phyloP scores from a whole-genome alignment of 2,888 invertebrate species.

The Aphodius granarius region DNA sequence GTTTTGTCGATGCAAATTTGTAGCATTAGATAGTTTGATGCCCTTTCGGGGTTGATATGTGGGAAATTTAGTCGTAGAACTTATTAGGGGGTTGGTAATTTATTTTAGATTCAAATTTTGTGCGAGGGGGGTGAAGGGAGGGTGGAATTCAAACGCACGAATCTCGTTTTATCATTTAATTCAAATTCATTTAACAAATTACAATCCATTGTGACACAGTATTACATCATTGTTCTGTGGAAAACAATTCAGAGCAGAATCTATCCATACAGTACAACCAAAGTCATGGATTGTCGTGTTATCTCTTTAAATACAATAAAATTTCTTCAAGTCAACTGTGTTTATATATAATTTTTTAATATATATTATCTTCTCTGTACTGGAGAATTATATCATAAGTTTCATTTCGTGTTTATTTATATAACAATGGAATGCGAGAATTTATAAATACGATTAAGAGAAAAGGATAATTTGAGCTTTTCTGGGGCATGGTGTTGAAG shows the following conservation, averaged over 20 bases:
- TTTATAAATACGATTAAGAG: constrained; percentile 16
- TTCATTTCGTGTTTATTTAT: constrained; percentile 24
- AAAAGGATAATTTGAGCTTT: background rate
- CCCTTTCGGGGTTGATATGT: background rate
- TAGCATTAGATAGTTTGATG: background rate
- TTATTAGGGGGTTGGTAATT: background rate
- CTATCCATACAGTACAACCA: constrained; percentile 34
- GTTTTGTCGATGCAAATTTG: background rate
- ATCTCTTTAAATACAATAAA: constrained; percentile 19
- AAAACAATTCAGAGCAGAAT: constrained; percentile 44
- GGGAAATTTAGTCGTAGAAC: background rate
- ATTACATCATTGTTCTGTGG: constrained; percentile 50
- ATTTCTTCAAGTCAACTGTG: constrained; percentile 32
- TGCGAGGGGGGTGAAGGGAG: background rate
- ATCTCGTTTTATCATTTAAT: constrained; percentile 38
- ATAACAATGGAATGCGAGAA: constrained; percentile 36
- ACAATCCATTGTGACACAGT: constrained; percentile 55
- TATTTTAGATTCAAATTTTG: background rate
- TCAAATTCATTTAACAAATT: constrained; percentile 54
- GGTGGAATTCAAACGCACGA: background rate
- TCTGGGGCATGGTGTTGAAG: background rate
- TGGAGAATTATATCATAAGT: background rate
- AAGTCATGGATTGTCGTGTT: constrained; percentile 47
- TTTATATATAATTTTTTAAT: constrained; percentile 18
- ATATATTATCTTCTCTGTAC: background rate